A percentile compares a stretch with the other conserved stretches of the same genome.
Evolutionary conservation across 2,797 vertebrate species (phyloP).

Genomic region (Aviceda cuculoides): DNA sequence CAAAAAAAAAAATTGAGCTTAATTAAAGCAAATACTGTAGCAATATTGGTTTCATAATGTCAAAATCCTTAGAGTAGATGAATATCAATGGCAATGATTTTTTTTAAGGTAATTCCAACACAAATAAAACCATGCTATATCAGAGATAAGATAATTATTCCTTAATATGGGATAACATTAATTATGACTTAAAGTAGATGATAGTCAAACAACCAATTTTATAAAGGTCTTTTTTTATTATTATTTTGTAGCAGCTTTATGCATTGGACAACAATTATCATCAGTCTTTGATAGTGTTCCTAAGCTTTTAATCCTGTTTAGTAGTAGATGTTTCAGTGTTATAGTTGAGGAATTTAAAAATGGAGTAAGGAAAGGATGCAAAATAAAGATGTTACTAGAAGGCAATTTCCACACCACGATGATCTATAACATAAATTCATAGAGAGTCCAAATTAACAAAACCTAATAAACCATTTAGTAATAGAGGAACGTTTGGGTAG

Average conservation of each 20-base stretch:
- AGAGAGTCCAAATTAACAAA: not conserved
- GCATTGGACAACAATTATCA: not conserved
- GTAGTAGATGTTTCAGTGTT: not conserved
- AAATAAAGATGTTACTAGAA: not conserved
- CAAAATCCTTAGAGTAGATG: not conserved
- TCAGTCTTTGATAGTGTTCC: not conserved
- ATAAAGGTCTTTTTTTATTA: not conserved
- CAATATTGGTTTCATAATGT: not conserved
- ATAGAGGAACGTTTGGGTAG: not conserved
- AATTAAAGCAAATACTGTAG: not conserved
- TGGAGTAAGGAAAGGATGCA: not conserved
- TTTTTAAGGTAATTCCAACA: not conserved
- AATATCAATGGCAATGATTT: not conserved
- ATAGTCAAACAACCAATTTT: not conserved
- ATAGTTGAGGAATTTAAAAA: not conserved
- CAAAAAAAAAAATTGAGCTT: not conserved
- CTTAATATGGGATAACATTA: not conserved
- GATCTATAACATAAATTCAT: not conserved
- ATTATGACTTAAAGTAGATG: not conserved
- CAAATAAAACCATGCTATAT: not conserved
- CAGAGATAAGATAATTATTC: not conserved
- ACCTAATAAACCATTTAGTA: not conserved
- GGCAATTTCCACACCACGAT: not conserved
- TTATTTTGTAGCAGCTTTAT: not conserved
- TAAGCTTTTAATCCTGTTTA: not conserved